Conservation (phyloP, 2,888 invertebrate species). For the Drosophila lutescens region DNA sequence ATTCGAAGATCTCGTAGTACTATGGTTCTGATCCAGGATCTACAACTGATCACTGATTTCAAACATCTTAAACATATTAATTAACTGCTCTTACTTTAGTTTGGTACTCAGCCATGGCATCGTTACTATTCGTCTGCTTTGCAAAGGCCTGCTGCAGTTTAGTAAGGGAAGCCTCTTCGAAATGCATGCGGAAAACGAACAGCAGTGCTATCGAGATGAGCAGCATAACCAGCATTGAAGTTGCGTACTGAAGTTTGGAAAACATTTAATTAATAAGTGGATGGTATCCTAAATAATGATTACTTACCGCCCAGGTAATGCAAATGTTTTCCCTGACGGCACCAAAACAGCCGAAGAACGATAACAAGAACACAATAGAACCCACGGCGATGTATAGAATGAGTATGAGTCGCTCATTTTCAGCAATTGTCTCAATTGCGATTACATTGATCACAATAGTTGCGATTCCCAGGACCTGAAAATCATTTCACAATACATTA, state of each 20-base stretch:
- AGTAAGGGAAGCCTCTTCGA: slow-evolving; percentile 76
- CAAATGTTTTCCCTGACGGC: slow-evolving; percentile 93
- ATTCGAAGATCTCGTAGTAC: too few species aligned
- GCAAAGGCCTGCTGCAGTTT: slow-evolving; percentile 82
- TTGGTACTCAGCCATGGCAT: slow-evolving; percentile 69
- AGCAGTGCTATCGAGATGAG: slow-evolving; percentile 86
- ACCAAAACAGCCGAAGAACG: slow-evolving; percentile 95
- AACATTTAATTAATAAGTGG: not conserved
- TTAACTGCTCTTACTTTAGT: slow-evolving; percentile 51
- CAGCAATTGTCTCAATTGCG: slow-evolving; percentile 55
- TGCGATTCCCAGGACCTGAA: slow-evolving; percentile 69
- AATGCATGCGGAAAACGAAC: slow-evolving; percentile 81
- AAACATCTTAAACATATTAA: too few species aligned
- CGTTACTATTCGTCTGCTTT: slow-evolving; percentile 63
- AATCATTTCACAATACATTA: not conserved
- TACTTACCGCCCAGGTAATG: slow-evolving; percentile 91
- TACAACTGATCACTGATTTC: too few species aligned
- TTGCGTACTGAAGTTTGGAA: slow-evolving; percentile 87
- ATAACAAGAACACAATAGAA: slow-evolving; percentile 89
- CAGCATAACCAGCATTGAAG: slow-evolving; percentile 88
- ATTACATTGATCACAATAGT: slow-evolving; percentile 60
- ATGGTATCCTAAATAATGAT: too few species aligned
- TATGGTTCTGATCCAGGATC: too few species aligned
- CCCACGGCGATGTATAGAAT: slow-evolving; percentile 87
- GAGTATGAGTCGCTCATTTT: slow-evolving; percentile 45